Base-by-base conservation (phyloP, 23 tunicate species). In the Styela plicata region DNA sequence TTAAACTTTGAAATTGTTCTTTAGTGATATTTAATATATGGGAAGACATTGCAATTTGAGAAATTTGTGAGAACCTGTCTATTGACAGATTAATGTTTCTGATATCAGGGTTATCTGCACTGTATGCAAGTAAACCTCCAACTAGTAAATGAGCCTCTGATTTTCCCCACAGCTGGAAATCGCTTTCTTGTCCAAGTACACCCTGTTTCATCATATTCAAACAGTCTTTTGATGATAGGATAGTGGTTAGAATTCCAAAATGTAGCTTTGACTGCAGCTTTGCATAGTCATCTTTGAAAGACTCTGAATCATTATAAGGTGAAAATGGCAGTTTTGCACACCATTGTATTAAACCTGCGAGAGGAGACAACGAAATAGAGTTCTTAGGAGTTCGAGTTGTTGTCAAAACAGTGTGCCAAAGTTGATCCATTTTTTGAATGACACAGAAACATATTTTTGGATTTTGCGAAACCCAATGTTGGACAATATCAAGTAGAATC, bases 1-100 rank as follows among this genome's bases (percentile, higher is more conserved):
- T 83, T 2, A 91, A 69, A 62, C 97, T 91, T 52, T 91, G 97
- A 69, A 91, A 91, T 65, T 91, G 97, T 75, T 86, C 89, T 86
- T 85, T 86, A 20, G 97, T 74, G 70, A 87, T 83, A 44, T 78
- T 86, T 19, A 91, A 32, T 2, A 91, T 69, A 33, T 89, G 70
- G 80, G 75, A 87, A 17, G 90, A 0, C 87, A 91, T 86, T 5
- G 87, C 85, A 1, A 86, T 61, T 79, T 91, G 97, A 0, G 86
- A 68, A 62, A 91, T 82, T 70, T 91, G 97, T 31, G 97, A 65
- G 52, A 91, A 91, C 34, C 97, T 53, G 63, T 91, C 89, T 13
- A 91, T 86, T 1, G 97, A 85, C 22, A 63, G 71, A 27, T 20
- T 76, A 28, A 44, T 76, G 27, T 52, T 53, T 26, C 44, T 57